Evolutionary conservation across 1,140 invertebrate genomes (phyloP).

Genomic region (Drosophila ercepeae): DNA sequence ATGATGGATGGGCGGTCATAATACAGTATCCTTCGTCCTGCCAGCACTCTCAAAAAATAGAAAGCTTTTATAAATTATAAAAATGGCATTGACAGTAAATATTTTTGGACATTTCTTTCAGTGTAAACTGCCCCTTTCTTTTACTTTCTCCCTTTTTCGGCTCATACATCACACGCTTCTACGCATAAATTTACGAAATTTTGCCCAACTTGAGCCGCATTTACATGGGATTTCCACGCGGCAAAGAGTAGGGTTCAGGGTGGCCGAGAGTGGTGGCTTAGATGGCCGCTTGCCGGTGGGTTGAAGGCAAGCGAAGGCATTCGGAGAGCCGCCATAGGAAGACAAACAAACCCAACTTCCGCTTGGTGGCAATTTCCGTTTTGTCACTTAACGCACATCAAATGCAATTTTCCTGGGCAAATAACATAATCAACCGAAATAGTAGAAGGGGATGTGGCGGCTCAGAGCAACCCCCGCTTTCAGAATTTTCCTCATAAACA

Average conservation of each 20-base stretch:
- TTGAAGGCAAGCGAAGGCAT: not conserved
- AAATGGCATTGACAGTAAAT: not conserved
- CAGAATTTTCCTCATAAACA: not conserved
- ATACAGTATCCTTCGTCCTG: conserved; percentile 46
- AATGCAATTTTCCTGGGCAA: conserved; percentile 77
- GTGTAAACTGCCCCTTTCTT: conserved; percentile 5
- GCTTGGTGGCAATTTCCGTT: conserved; percentile 71
- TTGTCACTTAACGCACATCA: conserved; percentile 67
- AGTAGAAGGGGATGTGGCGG: not conserved
- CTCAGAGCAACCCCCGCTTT: conserved; percentile 10
- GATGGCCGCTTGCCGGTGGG: conserved; percentile 2
- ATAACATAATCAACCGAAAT: conserved; percentile 70
- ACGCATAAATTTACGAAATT: conserved; percentile 76
- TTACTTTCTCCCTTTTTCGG: conserved; percentile 5
- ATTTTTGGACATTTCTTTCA: not conserved
- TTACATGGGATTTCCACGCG: conserved; percentile 66
- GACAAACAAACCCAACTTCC: conserved; percentile 68
- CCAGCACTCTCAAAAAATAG: not conserved
- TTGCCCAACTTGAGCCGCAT: conserved; percentile 68
- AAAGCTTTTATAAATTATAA: too few relatives aligned
- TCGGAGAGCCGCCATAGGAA: conserved; percentile 22
- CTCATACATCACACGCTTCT: conserved; percentile 67
- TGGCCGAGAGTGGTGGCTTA: conserved; percentile 24
- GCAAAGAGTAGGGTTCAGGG: not conserved
- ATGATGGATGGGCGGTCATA: conserved; percentile 71